phyloP scores from a whole-genome alignment of 2,888 invertebrate genomes.

The Pseudolycoriella hygida region DNA sequence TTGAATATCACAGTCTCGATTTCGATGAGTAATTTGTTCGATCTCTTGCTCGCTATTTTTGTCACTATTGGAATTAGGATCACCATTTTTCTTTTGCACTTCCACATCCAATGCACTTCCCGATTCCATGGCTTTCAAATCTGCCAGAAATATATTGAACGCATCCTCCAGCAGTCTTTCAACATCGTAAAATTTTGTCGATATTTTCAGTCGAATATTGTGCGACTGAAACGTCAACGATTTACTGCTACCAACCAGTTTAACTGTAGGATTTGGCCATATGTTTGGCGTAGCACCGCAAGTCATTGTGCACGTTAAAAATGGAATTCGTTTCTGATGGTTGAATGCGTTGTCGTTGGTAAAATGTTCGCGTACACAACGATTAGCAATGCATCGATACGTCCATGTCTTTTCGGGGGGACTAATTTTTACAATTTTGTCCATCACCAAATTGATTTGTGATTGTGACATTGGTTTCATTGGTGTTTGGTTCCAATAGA shows the following conservation, averaged over 20 bases:
- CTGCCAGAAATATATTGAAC: constrained; percentile 23
- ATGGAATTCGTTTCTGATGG: constrained; percentile 33
- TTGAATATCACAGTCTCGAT: constrained; percentile 21
- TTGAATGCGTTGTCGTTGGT: constrained; percentile 19
- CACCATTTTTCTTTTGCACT: background rate
- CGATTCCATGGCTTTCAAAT: constrained; percentile 15
- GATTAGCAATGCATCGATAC: constrained; percentile 51
- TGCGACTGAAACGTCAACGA: constrained; percentile 34
- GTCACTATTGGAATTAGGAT: background rate
- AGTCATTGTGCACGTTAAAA: constrained; percentile 60
- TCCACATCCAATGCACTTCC: background rate
- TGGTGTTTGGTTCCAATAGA: constrained; percentile 42
- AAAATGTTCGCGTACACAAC: constrained; percentile 43
- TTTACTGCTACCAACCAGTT: constrained; percentile 44
- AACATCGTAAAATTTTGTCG: constrained; percentile 21
- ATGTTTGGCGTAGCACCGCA: constrained; percentile 44
- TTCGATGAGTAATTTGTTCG: constrained; percentile 4
- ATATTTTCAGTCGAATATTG: constrained; percentile 20
- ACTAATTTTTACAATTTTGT: constrained; percentile 12
- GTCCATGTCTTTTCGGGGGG: constrained; percentile 45
- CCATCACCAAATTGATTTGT: background rate
- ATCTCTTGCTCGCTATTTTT: background rate
- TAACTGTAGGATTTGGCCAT: constrained; percentile 67
- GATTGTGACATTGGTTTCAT: constrained; percentile 25
- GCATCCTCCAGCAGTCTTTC: constrained; percentile 19